Base-by-base conservation (phyloP, 2,113 vertebrate genomes). In the Onychostoma macrolepis region DNA sequence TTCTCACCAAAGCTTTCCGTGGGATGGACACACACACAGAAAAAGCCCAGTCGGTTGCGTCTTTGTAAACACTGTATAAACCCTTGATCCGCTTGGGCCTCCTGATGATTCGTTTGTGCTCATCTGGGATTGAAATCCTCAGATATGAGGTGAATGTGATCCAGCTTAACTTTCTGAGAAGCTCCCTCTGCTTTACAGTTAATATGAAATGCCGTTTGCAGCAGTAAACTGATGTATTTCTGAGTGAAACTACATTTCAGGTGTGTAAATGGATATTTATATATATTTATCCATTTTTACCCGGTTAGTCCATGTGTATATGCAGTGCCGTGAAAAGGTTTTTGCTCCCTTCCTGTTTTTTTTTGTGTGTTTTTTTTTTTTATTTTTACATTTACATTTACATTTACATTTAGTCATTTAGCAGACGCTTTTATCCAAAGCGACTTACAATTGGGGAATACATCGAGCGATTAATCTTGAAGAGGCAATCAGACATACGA, bases 31-130 rank as follows among this genome's bases (percentile, higher is more conserved):
- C 6, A 45, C 74, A 56, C 36, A 45, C 38, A 83, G 19, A 41
- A 80, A 26, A 86, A 28, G 30, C 77, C n/a, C 65, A 86, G 48
- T 81, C 17, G 30, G 30, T n/a, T 80, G 85, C 26, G 19, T 72
- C 78, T 86, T 33, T 86, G 78, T 43, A 81, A 81, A 56, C 71
- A 80, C 65, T 45, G 48, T 61, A 81, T 86, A 86, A 61, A 24
- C 48, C 77, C 78, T 81, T 82, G 61, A 56, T 81, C 77, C 56
- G 48, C 56, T 56, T 74, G 50, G 38, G 6, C 50, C 74, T 58
- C 45, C 45, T 80, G 77, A 71, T 67, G 43, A 56, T 80, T 61
- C 83, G 10, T 61, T 75, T 38, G 38, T 30, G 72, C 28, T 63
- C 45, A 78, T 79, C 75, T 53, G 43, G 58, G 58, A 45, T 58